phyloP scores from a whole-genome alignment of 1,140 invertebrate genomes.

The Trichomalopsis sarcophagae region DNA sequence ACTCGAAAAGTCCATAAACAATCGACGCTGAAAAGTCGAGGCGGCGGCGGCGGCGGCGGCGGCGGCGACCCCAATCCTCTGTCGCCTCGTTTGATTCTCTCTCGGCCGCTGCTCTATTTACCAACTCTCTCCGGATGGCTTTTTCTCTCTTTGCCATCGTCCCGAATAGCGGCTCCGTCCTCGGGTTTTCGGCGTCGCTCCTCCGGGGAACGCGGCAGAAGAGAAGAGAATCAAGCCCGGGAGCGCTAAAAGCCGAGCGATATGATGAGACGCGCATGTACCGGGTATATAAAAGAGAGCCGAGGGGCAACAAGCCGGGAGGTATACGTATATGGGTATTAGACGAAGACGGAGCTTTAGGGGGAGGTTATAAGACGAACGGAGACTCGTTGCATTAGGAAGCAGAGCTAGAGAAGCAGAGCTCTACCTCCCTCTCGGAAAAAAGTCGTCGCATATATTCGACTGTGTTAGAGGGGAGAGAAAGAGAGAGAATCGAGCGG shows the following conservation, averaged over 20 bases:
- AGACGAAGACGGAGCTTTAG: too few relatives aligned
- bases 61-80: neutral
- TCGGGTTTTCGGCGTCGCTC: conserved; percentile 11
- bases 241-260: conserved; percentile 27
- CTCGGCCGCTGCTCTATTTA: conserved; percentile 19
- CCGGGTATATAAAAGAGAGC: neutral
- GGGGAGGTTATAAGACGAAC: neutral
- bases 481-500: neutral
- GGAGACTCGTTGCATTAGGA: neutral
- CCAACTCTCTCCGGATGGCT: neutral
- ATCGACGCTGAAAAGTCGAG: too few relatives aligned
- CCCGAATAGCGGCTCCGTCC: too few relatives aligned
- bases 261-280: conserved; percentile 10
- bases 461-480: neutral
- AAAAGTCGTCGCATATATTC: neutral
- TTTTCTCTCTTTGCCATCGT: neutral
- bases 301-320: neutral
- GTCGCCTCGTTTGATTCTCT: conserved; percentile 32
- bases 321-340: neutral
- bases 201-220: neutral
- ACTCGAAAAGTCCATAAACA: neutral
- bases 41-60: neutral
- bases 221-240: conserved; percentile 19
- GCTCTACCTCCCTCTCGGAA: neutral
- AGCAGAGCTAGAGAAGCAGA: neutral